Evolutionary conservation across 2,888 invertebrate species (phyloP), one percentile per base, ranked within the genome.

Genomic region (Dinocampus coccinellae): DNA sequence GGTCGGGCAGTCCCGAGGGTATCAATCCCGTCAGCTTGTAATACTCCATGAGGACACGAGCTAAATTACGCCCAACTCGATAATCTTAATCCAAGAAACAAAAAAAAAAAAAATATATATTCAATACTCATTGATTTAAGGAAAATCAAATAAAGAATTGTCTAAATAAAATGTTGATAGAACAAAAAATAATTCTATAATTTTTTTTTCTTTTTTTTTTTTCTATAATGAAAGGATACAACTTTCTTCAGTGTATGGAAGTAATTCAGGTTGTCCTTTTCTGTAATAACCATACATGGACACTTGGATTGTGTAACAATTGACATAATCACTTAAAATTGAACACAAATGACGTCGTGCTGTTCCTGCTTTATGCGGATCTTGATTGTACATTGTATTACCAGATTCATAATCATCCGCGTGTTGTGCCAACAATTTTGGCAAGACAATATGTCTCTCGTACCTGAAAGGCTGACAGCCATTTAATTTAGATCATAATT

Each of bases 361-460:
- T 29, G 96, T 95, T 36, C 98, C 98, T 20, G 92, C 91, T 87
- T 97, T 95, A 69, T 92, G 91, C 0, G 92, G 90, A 88, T 99
- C 98, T 16, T 95, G 91, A 89, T 99, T 99, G 89, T 95, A 99
- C 90, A 97, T 93, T 67, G 97, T 97, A 83, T 95, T 94, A 55
- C 92, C 91, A 7, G 92, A 85, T 33, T 93, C 92, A 89, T 97
- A 99, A 81, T 98, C 98, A 81, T 96, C 96, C 0, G 97, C 93
- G 76, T 95, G 94, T 79, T 93, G 92, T 57, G 95, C 92, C 71
- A 99, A 90, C 73, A 98, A 90, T 88, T 98, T 97, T 0, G 99
- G 98, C 81, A 99, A 94, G 2, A 99, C 94, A 58, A 97, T 94
- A 88, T 99, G 99, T 33, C 97, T 91, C 87, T 99, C 98, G 85